Evolutionary conservation across 1,140 invertebrate species (phyloP), one percentile per base, ranked within the genome.

Genomic region (Drosophila simulans): DNA sequence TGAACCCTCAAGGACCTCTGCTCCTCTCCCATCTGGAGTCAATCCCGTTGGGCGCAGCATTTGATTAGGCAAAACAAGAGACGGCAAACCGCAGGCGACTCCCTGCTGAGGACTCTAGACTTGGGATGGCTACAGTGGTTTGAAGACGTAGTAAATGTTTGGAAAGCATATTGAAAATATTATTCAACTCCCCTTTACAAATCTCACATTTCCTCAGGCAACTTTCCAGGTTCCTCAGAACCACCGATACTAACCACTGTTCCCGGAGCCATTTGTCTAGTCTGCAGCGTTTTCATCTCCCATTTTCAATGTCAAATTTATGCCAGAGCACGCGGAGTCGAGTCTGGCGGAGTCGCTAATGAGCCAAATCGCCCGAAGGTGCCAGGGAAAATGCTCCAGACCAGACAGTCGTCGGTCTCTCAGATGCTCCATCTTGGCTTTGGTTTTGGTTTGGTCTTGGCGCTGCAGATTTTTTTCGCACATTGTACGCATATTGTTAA

Each of bases 361-460:
- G 88, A 91, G 88, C 80, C 89, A 91, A 91, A 91, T 57, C 77
- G 88, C 88, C 88, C 70, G 66, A 91, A 91, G 89, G 83, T 91
- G 88, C 80, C 71, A 60, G 49, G 37, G 71, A 71, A 81, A 84
- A 84, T 85, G 68, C 72, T 76, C 70, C 27, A 45, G 60, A 63
- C 45, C 57, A 70, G 77, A 58, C 54, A 59, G 55, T 58, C 62
- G 55, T 58, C 62, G 49, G 53, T 59, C 70, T 74, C 65, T 62
- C 40, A 42, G 53, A 59, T 37, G 42, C 71, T 75, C 57, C 71
- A 65, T 62, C 64, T 76, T 70, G 68, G 52, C 4, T 46, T 20
- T 37, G 42, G 63, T 65, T 52, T 46, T 60, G 39, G 54, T 37
- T 27, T 43, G 34, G 15, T 37, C 43, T 57, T 48, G 31, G 43